These are phyloP conservation scores for Pedetes capensis DNA, from an alignment of 2,113 vertebrate genomes.

Conservation along the genomic window DNA sequence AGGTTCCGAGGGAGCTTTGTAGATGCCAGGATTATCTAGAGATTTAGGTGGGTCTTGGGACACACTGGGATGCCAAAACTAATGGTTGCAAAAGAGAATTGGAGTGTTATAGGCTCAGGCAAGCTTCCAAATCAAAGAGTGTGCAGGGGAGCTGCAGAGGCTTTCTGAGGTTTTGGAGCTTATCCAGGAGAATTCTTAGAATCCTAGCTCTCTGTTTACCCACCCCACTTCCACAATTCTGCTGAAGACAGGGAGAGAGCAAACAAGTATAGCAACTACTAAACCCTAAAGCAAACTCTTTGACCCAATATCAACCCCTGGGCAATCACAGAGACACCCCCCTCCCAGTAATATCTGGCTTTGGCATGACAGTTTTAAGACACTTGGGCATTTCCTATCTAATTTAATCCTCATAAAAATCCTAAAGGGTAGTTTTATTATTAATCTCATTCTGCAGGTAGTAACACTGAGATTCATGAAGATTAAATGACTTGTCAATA, in stretches of 20 bases:
- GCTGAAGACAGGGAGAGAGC: neutral
- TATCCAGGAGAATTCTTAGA: slow-evolving; percentile 53
- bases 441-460: slow-evolving; percentile 30
- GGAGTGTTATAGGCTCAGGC: neutral
- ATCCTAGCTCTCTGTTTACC: slow-evolving; percentile 48
- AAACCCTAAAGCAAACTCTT: slow-evolving; percentile 31
- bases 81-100: slow-evolving; percentile 43
- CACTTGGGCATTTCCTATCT: neutral
- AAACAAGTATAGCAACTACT: neutral
- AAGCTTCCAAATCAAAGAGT: slow-evolving; percentile 51
- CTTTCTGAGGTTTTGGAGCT: slow-evolving; percentile 46
- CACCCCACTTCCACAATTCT: slow-evolving; percentile 35
- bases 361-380: slow-evolving; percentile 37
- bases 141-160: neutral
- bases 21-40: neutral
- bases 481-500: slow-evolving; percentile 37
- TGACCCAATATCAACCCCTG: neutral
- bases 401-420: slow-evolving; percentile 12
- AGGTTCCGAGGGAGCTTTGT: slow-evolving; percentile 7
- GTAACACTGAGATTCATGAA: neutral
- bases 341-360: slow-evolving; percentile 9
- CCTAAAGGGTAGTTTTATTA: neutral
- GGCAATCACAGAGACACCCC: neutral
- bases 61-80: slow-evolving; percentile 19
- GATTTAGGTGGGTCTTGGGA: slow-evolving; percentile 26